Conservation (phyloP, 2,113 vertebrate genomes). For the Indri indri region DNA sequence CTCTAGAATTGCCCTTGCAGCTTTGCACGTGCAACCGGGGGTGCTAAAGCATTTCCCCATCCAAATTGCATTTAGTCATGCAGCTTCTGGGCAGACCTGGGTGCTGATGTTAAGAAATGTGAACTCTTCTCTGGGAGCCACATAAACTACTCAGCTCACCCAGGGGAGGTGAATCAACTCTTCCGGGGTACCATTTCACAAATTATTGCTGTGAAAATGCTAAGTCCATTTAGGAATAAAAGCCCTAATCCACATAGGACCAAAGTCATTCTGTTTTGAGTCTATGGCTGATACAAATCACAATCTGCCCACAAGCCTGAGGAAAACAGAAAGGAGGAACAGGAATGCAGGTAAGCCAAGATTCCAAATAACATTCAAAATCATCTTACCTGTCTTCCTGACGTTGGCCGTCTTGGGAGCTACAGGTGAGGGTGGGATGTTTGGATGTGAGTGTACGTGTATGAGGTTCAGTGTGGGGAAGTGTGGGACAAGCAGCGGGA, state of each 20-base stretch:
- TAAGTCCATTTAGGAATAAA: constrained; percentile 24
- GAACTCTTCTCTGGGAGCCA: constrained; percentile 61
- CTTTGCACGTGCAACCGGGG: constrained; percentile 66
- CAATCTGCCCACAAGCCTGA: constrained; percentile 81
- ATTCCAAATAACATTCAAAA: constrained; percentile 68
- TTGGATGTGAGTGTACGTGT: constrained; percentile 70
- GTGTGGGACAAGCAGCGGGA: constrained; percentile 56
- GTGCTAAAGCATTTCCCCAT: constrained; percentile 67
- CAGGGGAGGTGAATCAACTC: constrained; percentile 69
- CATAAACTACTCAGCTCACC: constrained; percentile 69
- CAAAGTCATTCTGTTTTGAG: constrained; percentile 39
- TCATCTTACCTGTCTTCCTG: constrained; percentile 78
- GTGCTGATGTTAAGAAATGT: constrained; percentile 45
- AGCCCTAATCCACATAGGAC: neutral
- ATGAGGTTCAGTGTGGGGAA: constrained; percentile 58
- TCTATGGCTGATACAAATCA: constrained; percentile 44
- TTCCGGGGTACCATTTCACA: constrained; percentile 73
- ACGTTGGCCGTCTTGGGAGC: constrained; percentile 78
- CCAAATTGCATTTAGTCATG: constrained; percentile 58
- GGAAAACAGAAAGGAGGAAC: constrained; percentile 26
- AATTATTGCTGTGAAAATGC: neutral
- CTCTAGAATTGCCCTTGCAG: constrained; percentile 39
- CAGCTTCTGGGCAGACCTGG: constrained; percentile 79
- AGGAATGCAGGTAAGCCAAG: constrained; percentile 59
- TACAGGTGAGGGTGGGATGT: constrained; percentile 78